Evolutionary conservation across 23 tunicate species (phyloP).

Genomic region (Oikopleura vanhoeffeni): DNA sequence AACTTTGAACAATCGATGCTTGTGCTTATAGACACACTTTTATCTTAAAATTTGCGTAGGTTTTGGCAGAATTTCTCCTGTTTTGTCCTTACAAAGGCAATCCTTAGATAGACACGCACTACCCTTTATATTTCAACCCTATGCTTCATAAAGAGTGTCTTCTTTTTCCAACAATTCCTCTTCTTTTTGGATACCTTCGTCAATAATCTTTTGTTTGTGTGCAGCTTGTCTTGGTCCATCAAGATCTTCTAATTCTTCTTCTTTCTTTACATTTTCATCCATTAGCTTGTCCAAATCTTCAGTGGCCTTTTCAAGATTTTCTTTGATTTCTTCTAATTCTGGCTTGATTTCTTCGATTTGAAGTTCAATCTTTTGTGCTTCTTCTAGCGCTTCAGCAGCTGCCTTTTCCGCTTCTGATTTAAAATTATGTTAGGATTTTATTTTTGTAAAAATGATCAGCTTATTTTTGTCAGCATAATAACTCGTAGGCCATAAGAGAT

Average conservation of each 20-base stretch:
- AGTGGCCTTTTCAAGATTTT: background rate
- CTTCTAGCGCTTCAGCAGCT: constrained; percentile 4
- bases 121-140: too few relatives aligned
- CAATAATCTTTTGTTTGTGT: background rate
- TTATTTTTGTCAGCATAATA: too few relatives aligned
- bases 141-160: background rate
- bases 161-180: background rate
- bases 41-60: too few relatives aligned
- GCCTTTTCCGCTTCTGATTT: background rate
- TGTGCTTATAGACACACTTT: too few relatives aligned
- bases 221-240: background rate
- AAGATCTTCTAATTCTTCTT: background rate
- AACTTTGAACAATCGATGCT: too few relatives aligned
- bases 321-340: constrained; percentile 1
- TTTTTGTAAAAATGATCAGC: too few relatives aligned
- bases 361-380: background rate
- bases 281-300: background rate
- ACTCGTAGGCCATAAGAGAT: too few relatives aligned
- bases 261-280: background rate
- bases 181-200: background rate
- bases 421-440: background rate
- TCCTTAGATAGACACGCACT: too few relatives aligned
- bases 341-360: background rate
- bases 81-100: too few relatives aligned
- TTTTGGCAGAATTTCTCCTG: too few relatives aligned